Percentiles rank a stretch among this genome's conserved stretches.
phyloP scores from a whole-genome alignment of 2,888 invertebrate genomes.

The Pachliopta kotzebuea region DNA sequence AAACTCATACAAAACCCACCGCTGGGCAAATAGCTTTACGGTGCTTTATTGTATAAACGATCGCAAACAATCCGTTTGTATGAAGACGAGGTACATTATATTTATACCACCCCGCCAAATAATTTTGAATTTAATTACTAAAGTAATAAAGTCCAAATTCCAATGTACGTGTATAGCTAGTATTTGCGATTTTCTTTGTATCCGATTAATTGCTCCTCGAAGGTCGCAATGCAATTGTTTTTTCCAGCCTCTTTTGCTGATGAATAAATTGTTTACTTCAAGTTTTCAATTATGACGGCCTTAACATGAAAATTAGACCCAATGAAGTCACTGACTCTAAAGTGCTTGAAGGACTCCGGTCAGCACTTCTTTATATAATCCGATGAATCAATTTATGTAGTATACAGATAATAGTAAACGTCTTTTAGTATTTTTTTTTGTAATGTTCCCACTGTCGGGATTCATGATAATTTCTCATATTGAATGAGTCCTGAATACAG shows the following conservation, averaged over 20 bases:
- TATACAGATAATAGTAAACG: too few relatives aligned
- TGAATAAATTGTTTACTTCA: slow-evolving; percentile 23
- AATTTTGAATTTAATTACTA: slow-evolving; percentile 23
- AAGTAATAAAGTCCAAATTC: slow-evolving; percentile 13
- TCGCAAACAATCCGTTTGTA: neutral
- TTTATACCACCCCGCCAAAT: slow-evolving; percentile 7
- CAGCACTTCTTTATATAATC: neutral
- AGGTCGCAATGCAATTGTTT: slow-evolving; percentile 38
- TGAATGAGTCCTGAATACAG: too few relatives aligned
- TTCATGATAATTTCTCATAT: too few relatives aligned
- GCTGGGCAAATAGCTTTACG: neutral
- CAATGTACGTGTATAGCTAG: slow-evolving; percentile 13
- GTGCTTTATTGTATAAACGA: neutral
- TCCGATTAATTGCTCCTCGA: slow-evolving; percentile 46
- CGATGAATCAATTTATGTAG: too few relatives aligned
- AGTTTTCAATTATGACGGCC: slow-evolving; percentile 21
- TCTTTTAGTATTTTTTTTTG: too few relatives aligned
- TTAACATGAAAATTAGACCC: slow-evolving; percentile 25
- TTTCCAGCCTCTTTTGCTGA: slow-evolving; percentile 28
- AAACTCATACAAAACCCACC: slow-evolving; percentile 26
- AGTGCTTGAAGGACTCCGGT: neutral
- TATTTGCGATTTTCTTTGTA: slow-evolving; percentile 42
- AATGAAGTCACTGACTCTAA: neutral
- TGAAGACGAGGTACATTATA: slow-evolving; percentile 4
- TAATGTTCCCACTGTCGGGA: too few relatives aligned